A percentile compares a stretch with the other conserved stretches of the same genome.
Evolutionary conservation across 2,797 vertebrate genomes (phyloP).

Genomic region (Leptatherina wallacei): DNA sequence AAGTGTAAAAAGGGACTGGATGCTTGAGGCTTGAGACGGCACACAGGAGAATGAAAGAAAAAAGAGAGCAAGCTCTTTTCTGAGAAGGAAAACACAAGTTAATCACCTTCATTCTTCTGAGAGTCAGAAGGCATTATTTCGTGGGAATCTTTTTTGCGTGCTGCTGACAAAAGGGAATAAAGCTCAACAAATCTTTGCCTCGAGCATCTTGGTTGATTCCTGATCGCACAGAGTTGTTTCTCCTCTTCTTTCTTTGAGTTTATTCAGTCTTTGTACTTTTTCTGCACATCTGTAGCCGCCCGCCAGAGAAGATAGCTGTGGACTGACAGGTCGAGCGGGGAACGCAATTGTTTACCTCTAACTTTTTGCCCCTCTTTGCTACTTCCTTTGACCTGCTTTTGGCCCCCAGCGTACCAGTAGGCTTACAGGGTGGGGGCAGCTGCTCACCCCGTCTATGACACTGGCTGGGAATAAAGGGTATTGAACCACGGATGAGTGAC

Average conservation of each 20-base stretch:
- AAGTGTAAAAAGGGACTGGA: slow-evolving; percentile 43
- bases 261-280: slow-evolving; percentile 25
- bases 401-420: slow-evolving; percentile 21
- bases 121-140: slow-evolving; percentile 40
- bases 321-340: slow-evolving; percentile 39
- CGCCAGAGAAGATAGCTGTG: slow-evolving; percentile 23
- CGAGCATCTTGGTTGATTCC: slow-evolving; percentile 48
- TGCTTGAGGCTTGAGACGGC: slow-evolving; percentile 38
- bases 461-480: slow-evolving; percentile 56
- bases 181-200: slow-evolving; percentile 57
- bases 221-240: slow-evolving; percentile 34
- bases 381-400: slow-evolving; percentile 54
- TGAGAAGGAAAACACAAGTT: slow-evolving; percentile 28
- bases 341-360: slow-evolving; percentile 43
- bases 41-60: neutral
- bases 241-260: slow-evolving; percentile 23
- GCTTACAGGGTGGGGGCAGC: slow-evolving; percentile 28
- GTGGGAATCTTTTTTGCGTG: slow-evolving; percentile 43
- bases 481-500: slow-evolving; percentile 56
- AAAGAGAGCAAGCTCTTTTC: slow-evolving; percentile 34
- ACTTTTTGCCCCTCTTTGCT: slow-evolving; percentile 55
- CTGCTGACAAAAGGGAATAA: slow-evolving; percentile 49
- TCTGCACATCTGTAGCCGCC: slow-evolving; percentile 37
- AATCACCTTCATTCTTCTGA: slow-evolving; percentile 34
- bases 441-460: slow-evolving; percentile 15